A percentile compares a stretch with the other conserved stretches of the same genome.
Conservation (phyloP, 2,113 vertebrate species). For the Camelus bactrianus region DNA sequence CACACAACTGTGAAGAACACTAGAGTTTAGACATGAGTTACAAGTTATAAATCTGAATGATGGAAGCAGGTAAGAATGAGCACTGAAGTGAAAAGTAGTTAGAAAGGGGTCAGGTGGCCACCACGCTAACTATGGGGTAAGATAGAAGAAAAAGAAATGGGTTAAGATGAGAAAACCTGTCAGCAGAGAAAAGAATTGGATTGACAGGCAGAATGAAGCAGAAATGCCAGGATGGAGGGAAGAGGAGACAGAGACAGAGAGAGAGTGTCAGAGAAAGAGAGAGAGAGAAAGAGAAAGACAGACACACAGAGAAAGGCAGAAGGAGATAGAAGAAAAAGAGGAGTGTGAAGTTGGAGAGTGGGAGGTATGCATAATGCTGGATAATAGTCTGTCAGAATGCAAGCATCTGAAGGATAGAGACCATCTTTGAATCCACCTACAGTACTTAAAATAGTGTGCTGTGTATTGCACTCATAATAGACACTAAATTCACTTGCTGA, state of each 20-base stretch:
- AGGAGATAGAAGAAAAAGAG: not conserved
- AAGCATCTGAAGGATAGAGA: constrained; percentile 27
- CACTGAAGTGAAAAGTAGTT: not conserved
- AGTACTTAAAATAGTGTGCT: constrained; percentile 54
- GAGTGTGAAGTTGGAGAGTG: not conserved
- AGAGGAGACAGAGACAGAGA: not conserved
- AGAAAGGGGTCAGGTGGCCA: not conserved
- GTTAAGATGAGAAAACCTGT: not conserved
- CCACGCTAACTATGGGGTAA: not conserved
- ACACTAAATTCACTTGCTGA: constrained; percentile 28
- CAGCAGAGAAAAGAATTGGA: not conserved
- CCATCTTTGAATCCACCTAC: constrained; percentile 58
- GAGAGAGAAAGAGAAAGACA: not conserved
- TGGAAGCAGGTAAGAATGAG: not conserved
- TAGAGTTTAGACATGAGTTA: not conserved
- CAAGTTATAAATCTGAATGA: not conserved
- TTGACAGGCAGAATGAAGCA: not conserved
- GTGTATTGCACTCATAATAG: not conserved
- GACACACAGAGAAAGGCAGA: not conserved
- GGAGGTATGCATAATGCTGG: not conserved
- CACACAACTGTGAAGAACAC: not conserved
- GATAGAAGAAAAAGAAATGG: not conserved
- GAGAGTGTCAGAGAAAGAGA: not conserved
- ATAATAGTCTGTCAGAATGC: constrained; percentile 27
- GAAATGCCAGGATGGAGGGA: not conserved